phyloP scores from a whole-genome alignment of 2,113 vertebrate genomes.

The Oreochromis spilurus region DNA sequence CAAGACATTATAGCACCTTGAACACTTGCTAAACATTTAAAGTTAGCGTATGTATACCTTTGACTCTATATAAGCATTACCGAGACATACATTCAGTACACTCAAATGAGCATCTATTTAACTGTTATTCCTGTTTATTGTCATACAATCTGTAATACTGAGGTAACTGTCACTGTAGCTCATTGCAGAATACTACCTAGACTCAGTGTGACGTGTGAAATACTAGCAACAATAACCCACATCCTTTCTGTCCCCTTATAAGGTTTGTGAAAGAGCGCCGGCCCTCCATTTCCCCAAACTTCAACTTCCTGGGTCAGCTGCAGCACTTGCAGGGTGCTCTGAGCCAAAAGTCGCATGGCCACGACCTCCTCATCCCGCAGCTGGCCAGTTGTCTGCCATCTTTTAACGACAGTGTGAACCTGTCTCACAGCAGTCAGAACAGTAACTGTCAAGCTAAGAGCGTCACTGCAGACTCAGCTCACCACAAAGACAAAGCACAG shows the following conservation, averaged over 20 bases:
- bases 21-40: accelerated
- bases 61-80: not conserved
- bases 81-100: accelerated
- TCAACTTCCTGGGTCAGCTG: constrained; percentile 81
- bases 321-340: constrained; percentile 75
- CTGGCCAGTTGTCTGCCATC: not conserved
- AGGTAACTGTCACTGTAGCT: not conserved
- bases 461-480: not conserved
- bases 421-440: not conserved
- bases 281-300: constrained; percentile 80
- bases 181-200: not conserved
- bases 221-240: not conserved
- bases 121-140: not conserved
- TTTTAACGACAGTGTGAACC: not conserved
- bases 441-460: not conserved
- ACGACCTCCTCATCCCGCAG: not conserved
- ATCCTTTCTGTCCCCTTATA: not conserved
- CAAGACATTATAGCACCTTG: not conserved
- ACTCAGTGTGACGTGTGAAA: not conserved
- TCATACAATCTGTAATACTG: not conserved
- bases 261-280: constrained; percentile 81
- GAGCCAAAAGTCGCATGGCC: constrained; percentile 5
- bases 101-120: not conserved
- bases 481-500: not conserved
- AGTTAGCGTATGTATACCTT: not conserved